Percentiles rank a stretch among this genome's conserved stretches.
These are phyloP conservation scores for Embiotoca jacksoni DNA, from an alignment of 2,113 vertebrate species.

Conservation along the genomic window DNA sequence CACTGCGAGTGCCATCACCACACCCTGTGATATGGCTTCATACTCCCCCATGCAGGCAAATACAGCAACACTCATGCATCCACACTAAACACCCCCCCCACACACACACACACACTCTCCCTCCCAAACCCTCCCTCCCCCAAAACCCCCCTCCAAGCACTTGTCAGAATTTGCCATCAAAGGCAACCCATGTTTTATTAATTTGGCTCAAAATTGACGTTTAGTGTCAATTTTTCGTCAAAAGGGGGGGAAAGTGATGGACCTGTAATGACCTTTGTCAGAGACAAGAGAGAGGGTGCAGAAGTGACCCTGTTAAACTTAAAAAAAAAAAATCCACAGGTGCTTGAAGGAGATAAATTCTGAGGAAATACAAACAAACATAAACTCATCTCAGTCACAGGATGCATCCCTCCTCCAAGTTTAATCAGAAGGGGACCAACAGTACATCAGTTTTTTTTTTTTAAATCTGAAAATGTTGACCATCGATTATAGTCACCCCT, in stretches of 20 bases:
- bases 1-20: constrained; percentile 59
- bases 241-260: constrained; percentile 34
- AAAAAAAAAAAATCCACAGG: constrained; percentile 28
- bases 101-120: too few relatives aligned
- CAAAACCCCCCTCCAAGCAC: constrained; percentile 12
- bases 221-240: constrained; percentile 33
- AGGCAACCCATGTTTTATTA: constrained; percentile 57
- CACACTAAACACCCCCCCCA: neutral
- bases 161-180: constrained; percentile 30
- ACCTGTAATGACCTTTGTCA: constrained; percentile 34
- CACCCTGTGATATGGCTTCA: constrained; percentile 50
- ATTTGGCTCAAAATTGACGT: constrained; percentile 43
- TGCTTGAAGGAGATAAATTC: neutral
- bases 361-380: neutral
- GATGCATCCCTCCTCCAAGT: neutral
- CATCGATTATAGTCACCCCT: too few relatives aligned
- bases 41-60: constrained; percentile 8
- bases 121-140: too few relatives aligned
- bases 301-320: neutral
- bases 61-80: constrained; percentile 17
- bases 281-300: constrained; percentile 9
- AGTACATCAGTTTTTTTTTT: neutral
- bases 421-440: neutral
- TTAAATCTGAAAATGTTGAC: neutral
- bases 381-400: neutral